Evolutionary conservation across 2,113 vertebrate genomes (phyloP).

Genomic region (Podarcis cretensis): DNA sequence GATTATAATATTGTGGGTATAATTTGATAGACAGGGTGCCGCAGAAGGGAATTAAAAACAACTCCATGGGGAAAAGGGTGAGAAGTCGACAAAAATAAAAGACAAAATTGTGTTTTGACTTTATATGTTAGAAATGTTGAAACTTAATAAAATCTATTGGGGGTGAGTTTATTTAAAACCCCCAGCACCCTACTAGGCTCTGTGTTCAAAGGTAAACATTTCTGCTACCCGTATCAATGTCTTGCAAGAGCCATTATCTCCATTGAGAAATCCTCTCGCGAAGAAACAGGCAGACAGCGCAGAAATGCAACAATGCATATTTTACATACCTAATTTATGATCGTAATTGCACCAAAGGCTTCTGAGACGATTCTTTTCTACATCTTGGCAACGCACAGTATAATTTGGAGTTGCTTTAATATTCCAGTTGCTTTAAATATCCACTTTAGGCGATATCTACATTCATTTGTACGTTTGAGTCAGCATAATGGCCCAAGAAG

Average conservation of each 20-base stretch:
- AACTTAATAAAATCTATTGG: no score
- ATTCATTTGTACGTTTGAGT: conserved; percentile 42
- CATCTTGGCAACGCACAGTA: conserved; percentile 23
- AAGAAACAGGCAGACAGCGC: conserved; percentile 9
- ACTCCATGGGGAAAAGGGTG: no score
- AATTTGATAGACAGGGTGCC: no score
- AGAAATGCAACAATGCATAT: conserved; percentile 27
- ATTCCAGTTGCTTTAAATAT: conserved; percentile 20
- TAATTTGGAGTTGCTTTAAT: neutral
- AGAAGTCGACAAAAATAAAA: no score
- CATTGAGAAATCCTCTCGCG: conserved; percentile 28
- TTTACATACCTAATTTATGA: conserved; percentile 45
- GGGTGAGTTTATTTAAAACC: neutral
- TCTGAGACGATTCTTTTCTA: conserved; percentile 33
- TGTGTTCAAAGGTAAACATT: neutral
- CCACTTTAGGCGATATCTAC: conserved; percentile 31
- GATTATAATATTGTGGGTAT: no score
- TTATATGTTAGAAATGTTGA: no score
- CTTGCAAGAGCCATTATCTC: conserved; percentile 20
- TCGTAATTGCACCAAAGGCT: conserved; percentile 40
- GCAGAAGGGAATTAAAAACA: no score
- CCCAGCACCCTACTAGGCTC: neutral
- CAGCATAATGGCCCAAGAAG: conserved; percentile 25
- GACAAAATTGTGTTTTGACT: no score
- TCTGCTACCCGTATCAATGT: conserved; percentile 17